phyloP scores from a whole-genome alignment of 2,113 vertebrate genomes.

The Pelmatolapia mariae region DNA sequence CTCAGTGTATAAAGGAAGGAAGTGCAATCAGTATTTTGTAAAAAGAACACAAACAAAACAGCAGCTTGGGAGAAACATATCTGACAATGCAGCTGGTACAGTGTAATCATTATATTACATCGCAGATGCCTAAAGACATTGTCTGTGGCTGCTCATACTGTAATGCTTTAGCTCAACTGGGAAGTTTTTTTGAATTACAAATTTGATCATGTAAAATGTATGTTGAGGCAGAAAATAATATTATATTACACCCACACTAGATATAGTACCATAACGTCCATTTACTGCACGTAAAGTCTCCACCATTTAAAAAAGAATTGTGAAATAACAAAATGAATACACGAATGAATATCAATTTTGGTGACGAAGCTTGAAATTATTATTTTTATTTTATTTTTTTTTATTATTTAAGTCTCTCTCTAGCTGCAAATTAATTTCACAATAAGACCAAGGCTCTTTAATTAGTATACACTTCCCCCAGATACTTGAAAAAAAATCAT shows the following conservation, averaged over 20 bases:
- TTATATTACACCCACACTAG: not conserved
- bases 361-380: not conserved
- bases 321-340: not conserved
- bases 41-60: not conserved
- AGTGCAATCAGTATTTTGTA: not conserved
- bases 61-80: not conserved
- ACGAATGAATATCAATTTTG: not conserved
- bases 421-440: not conserved
- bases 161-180: not conserved
- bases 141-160: not conserved
- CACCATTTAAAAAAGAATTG: not conserved
- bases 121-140: not conserved
- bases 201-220: not conserved
- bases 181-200: not conserved
- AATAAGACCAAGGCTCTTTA: not conserved
- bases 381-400: accelerated
- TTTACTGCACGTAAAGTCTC: not conserved
- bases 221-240: not conserved
- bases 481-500: not conserved
- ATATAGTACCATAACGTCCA: not conserved
- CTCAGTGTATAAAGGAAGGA: not conserved
- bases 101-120: not conserved
- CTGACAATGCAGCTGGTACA: not conserved
- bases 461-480: not conserved
- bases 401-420: not conserved